A percentile compares a stretch with the other conserved stretches of the same genome.
phyloP scores from a whole-genome alignment of 2,113 vertebrate genomes.

The Aptenodytes forsteri region DNA sequence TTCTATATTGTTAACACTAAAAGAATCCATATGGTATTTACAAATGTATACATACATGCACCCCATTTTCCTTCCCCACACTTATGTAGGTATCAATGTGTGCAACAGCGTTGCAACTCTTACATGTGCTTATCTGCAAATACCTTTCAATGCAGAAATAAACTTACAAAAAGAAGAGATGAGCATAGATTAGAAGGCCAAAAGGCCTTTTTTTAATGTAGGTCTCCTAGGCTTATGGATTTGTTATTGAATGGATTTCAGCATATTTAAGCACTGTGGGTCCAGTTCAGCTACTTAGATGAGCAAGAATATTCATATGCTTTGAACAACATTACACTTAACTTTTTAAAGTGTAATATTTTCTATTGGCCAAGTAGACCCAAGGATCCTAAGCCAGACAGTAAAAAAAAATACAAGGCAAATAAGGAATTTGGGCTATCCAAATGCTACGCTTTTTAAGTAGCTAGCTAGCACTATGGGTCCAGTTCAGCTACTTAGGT shows the following conservation, averaged over 20 bases:
- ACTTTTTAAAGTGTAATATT: not conserved
- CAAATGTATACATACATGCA: not conserved
- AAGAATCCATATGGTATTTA: not conserved
- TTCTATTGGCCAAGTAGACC: not conserved
- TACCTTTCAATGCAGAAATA: not conserved
- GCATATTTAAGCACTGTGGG: not conserved
- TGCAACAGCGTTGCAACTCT: not conserved
- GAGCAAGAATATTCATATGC: not conserved
- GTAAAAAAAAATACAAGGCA: not conserved
- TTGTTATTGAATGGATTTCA: not conserved
- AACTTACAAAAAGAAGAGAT: not conserved
- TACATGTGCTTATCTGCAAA: not conserved
- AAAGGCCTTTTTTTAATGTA: not conserved
- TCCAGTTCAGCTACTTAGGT: not conserved
- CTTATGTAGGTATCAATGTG: not conserved
- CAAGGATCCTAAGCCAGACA: not conserved
- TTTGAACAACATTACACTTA: not conserved
- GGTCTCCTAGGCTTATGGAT: not conserved
- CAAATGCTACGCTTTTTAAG: too few species aligned
- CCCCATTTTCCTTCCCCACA: not conserved
- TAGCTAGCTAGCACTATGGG: rapidly evolving
- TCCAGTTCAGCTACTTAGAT: not conserved
- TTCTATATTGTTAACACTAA: not conserved
- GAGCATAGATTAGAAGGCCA: not conserved
- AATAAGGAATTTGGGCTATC: too few species aligned